Evolutionary conservation across 2,888 invertebrate species (phyloP).

Genomic region (Arge pagana): DNA sequence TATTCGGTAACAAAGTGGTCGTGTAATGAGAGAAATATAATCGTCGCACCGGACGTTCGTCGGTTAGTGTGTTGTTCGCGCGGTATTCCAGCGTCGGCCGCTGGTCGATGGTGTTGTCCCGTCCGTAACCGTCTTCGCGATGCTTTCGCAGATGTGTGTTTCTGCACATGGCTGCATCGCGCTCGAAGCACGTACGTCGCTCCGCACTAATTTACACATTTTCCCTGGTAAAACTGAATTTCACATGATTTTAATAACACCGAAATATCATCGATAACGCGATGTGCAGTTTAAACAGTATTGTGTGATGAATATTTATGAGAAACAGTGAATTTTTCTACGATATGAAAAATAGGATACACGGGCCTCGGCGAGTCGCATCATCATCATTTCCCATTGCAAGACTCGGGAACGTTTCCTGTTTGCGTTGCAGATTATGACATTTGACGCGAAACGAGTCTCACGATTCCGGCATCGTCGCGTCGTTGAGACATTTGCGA

Average conservation of each 20-base stretch:
- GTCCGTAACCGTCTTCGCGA: conserved; percentile 51
- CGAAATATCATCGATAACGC: too few relatives aligned
- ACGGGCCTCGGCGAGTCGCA: conserved; percentile 5
- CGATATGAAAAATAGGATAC: conserved; percentile 15
- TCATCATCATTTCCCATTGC: not conserved
- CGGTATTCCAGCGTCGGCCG: conserved; percentile 38
- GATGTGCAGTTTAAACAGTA: not conserved
- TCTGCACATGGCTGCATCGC: conserved; percentile 55
- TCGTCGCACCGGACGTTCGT: conserved; percentile 25
- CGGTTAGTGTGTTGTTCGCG: conserved; percentile 29
- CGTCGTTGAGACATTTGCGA: not conserved
- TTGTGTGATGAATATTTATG: conserved; percentile 17
- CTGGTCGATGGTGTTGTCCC: conserved; percentile 49
- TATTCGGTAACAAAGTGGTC: too few relatives aligned
- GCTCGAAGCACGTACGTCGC: conserved; percentile 43
- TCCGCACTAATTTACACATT: conserved; percentile 40
- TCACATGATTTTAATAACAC: not conserved
- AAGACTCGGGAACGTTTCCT: too few relatives aligned
- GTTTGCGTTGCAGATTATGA: conserved; percentile 17
- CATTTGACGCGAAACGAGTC: not conserved
- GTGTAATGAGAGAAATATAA: too few relatives aligned
- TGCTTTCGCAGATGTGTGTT: conserved; percentile 52
- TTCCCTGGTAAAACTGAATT: conserved; percentile 44
- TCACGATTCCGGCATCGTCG: not conserved
- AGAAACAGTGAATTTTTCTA: conserved; percentile 2